Base-by-base conservation (phyloP, 1,140 invertebrate species). In the Magallana ariakensis region DNA sequence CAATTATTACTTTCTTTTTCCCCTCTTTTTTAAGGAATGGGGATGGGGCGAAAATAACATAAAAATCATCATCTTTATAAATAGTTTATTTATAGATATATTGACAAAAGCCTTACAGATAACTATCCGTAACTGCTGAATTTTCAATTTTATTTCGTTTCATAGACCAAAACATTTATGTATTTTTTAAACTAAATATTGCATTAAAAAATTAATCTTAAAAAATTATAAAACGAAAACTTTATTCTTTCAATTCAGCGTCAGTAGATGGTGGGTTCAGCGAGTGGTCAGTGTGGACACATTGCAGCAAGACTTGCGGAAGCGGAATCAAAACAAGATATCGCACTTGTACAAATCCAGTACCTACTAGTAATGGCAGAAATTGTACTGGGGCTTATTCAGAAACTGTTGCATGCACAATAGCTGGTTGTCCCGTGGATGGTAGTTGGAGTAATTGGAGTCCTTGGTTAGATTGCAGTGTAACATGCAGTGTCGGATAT, bases 241-340 rank as follows among this genome's bases (percentile, higher is more conserved):
- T 46, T 46, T 46, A 4, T 5, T 46, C 33, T 46, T 46, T 5
- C 2, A 46, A 46, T 75, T 33, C 4, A 75, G 66, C 66, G 0
- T 82, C 80, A 93, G 93, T 93, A 15, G 90, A 93, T 86, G 93
- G 93, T 3, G 81, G 86, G 7, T 93, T 91, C 89, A 56, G 57
- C 4, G 66, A 82, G 1, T 97, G 85, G 95, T 96, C 3, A 96
- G 96, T 19, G 96, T 99, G 98, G 98, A 96, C 97, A 7, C 95
- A 96, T 1, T 99, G 98, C 94, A 97, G 96, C 90, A 97, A 97
- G 0, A 97, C 97, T 0, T 99, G 98, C 93, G 98, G 98, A 0
- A 97, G 98, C 93, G 98, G 98, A 0, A 95, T 97, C 58, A 95
- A 97, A 10, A 96, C 96, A 80, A 96, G 98, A 11, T 95, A 62